Conservation (phyloP, 2,797 vertebrate genomes). For the Valencia hispanica region DNA sequence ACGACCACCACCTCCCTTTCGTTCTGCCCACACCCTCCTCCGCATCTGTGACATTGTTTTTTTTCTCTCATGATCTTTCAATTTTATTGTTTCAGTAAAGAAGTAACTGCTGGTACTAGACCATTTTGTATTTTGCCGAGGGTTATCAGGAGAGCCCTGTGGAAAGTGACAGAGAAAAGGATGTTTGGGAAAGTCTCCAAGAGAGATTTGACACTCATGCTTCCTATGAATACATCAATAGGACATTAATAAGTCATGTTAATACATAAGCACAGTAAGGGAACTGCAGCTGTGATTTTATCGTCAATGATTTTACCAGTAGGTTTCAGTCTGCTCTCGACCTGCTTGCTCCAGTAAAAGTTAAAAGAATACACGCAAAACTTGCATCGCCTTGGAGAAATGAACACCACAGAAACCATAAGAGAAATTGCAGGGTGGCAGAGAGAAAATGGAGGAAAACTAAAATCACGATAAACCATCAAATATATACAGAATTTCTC, state of each 20-base stretch:
- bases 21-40: conserved; percentile 24
- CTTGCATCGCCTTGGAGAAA: no score
- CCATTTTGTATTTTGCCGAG: conserved; percentile 79
- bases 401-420: no score
- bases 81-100: conserved; percentile 79
- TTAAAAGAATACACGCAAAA: no score
- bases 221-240: conserved; percentile 33
- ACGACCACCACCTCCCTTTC: conserved; percentile 41
- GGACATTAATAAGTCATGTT: no score
- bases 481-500: no score
- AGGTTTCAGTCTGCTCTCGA: no score
- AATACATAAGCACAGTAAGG: conserved; percentile 21
- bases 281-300: neutral
- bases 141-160: conserved; percentile 80
- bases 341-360: no score
- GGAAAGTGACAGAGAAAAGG: conserved; percentile 62
- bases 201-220: conserved; percentile 54
- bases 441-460: no score
- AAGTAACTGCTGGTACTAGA: conserved; percentile 66
- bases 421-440: no score
- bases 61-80: conserved; percentile 51
- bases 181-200: conserved; percentile 67
- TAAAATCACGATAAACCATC: no score
- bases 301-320: no score
- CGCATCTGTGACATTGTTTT: conserved; percentile 65